These are phyloP conservation scores for Onthophagus taurus DNA, from an alignment of 1,140 invertebrate species.

Conservation along the genomic window DNA sequence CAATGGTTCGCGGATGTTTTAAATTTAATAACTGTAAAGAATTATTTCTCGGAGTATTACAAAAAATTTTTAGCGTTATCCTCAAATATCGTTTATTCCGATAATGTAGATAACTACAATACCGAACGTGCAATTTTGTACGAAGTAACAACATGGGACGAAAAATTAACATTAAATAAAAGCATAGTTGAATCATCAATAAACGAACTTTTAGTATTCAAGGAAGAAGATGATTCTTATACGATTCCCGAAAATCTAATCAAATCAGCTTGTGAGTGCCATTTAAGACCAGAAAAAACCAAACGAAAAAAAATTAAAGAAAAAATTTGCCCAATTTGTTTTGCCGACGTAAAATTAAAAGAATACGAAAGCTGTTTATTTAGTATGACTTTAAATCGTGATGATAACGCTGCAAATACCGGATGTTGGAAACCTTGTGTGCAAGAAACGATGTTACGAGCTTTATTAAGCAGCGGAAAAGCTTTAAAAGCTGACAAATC, in stretches of 20 bases:
- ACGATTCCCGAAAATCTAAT: conserved; percentile 39
- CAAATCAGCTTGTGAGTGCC: conserved; percentile 52
- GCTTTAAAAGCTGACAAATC: conserved; percentile 25
- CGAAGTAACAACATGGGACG: conserved; percentile 21
- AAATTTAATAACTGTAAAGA: conserved; percentile 21
- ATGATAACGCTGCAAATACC: conserved; percentile 24
- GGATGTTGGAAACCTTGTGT: conserved; percentile 44
- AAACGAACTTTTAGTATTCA: conserved; percentile 17
- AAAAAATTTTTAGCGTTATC: neutral
- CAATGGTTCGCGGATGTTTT: conserved; percentile 29
- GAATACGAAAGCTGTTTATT: conserved; percentile 48
- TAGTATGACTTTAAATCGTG: conserved; percentile 20
- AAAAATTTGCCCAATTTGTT: conserved; percentile 42
- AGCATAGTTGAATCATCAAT: conserved; percentile 10
- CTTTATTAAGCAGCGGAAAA: conserved; percentile 24
- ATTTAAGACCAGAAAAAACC: conserved; percentile 44
- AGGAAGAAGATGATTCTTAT: conserved; percentile 16
- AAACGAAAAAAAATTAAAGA: conserved; percentile 14
- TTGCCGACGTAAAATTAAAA: conserved; percentile 41
- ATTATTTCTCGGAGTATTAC: conserved; percentile 18
- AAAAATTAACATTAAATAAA: conserved; percentile 18
- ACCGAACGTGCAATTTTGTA: conserved; percentile 12
- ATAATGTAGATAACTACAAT: neutral
- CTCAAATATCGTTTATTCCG: neutral
- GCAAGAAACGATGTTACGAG: conserved; percentile 46